These are phyloP conservation scores for Apamea epomidion DNA, from an alignment of 2,888 invertebrate genomes.

Conservation along the genomic window DNA sequence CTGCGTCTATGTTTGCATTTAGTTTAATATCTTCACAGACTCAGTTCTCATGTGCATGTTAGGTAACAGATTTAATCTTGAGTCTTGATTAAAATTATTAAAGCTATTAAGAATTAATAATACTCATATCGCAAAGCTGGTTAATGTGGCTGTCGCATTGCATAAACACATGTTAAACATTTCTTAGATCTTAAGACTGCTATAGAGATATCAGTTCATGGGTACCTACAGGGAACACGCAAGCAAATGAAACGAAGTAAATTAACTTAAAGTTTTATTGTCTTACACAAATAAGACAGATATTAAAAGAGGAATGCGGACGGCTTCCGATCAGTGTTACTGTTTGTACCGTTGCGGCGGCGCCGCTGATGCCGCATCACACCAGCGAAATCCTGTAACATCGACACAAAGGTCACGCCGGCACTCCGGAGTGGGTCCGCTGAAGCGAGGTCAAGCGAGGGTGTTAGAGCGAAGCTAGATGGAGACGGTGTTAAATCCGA, in stretches of 20 bases:
- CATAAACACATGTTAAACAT: constrained; percentile 32
- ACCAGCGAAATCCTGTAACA: constrained; percentile 89
- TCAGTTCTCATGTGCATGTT: constrained; percentile 6
- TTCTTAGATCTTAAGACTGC: constrained; percentile 1
- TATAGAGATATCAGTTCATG: not conserved
- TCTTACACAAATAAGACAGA: constrained; percentile 83
- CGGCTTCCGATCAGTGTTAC: constrained; percentile 79
- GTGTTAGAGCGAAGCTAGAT: constrained; percentile 89
- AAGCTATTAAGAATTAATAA: constrained; percentile 13
- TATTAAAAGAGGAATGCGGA: constrained; percentile 86
- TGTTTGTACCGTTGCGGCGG: constrained; percentile 66
- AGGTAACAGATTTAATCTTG: not conserved
- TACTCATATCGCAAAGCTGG: constrained; percentile 65
- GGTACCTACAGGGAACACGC: constrained; percentile 66
- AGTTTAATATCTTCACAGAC: constrained; percentile 11
- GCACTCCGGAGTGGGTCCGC: constrained; percentile 77
- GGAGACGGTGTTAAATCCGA: constrained; percentile 88
- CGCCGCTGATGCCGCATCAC: constrained; percentile 75
- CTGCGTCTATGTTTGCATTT: constrained; percentile 11
- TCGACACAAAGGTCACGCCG: constrained; percentile 86
- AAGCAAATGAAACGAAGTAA: constrained; percentile 80
- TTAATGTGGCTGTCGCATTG: constrained; percentile 65
- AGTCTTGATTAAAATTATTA: not conserved
- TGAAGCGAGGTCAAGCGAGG: constrained; percentile 85
- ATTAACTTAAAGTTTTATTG: constrained; percentile 86